Evolutionary conservation across 2,888 invertebrate species (phyloP).

Genomic region (Schizaphis graminum): DNA sequence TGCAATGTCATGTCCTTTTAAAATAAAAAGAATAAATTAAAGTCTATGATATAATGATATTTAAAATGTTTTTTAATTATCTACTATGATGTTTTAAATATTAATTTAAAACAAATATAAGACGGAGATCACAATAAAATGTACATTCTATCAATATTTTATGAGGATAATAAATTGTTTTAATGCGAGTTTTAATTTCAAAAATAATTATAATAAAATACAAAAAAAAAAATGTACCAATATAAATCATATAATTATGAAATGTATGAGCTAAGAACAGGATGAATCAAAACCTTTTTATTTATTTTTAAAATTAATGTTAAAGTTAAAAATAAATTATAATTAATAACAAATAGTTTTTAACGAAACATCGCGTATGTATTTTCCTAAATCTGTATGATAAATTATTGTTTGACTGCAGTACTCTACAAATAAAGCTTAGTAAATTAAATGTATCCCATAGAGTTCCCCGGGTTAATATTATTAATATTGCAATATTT

Average conservation of each 20-base stretch:
- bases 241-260: background rate
- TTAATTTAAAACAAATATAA: background rate
- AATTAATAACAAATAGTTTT: background rate
- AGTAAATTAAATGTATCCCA: slow-evolving; percentile 19
- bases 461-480: slow-evolving; percentile 9
- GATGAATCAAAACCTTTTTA: background rate
- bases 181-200: background rate
- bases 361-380: background rate
- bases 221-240: too few species aligned
- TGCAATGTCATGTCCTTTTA: slow-evolving; percentile 15
- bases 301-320: background rate
- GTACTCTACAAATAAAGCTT: background rate
- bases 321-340: background rate
- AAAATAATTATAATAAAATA: too few species aligned
- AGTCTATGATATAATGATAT: background rate
- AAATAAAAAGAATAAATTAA: background rate
- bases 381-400: background rate
- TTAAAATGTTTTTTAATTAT: background rate
- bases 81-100: background rate
- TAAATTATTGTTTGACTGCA: background rate
- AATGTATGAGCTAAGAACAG: background rate
- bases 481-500: background rate
- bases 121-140: background rate
- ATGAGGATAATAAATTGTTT: background rate
- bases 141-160: background rate